Evolutionary conservation across 35 echinoderm and acorn worm species (phyloP), one percentile per base, ranked within the genome.

Genomic region (Ophiothrix spiculata): DNA sequence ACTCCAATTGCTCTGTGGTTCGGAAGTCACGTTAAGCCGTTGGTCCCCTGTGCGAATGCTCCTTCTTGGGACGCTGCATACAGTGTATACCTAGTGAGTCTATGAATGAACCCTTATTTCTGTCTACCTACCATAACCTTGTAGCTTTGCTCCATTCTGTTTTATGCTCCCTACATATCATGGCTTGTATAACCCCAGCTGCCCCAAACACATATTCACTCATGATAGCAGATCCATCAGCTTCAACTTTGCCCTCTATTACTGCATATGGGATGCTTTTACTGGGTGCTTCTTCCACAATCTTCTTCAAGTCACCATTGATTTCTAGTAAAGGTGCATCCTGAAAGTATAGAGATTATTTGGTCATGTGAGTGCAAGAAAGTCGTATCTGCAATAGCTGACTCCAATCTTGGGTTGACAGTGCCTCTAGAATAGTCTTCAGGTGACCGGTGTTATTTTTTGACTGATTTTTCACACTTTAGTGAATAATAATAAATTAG

Each of bases 91-190:
- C n/a, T n/a, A n/a, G n/a, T n/a, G n/a, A n/a, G n/a, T n/a, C n/a
- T n/a, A 38, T 17, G 15, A 10, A 75, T 31, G 17, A 12, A 4
- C 10, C 4, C 37, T 36, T 23, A 35, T 17, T 29, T 23, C 36
- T 16, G 31, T 33, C 28, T 4, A 79, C 81, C 79, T 63, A 94
- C 96, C 96, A 99, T 81, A 99, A 76, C 45, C 92, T 93, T 39
- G 92, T 94, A 21, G 88, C 88, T 76, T 79, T 91, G 78, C 92
- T 99, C 96, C 96, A 99, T 79, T 99, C 92, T 39, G 92, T 94
- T 37, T 91, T 99, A 56, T 99, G 96, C 75, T 99, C 96, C 41
- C 84, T 91, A 74, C 92, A 90, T 77, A 99, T 81, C 16, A 94
- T 31, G 16, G 86, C 85, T 38, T 99, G 96, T 10, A 99, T 94